Evolutionary conservation across 1,140 invertebrate species (phyloP), one percentile per base, ranked within the genome.

Genomic region (Triops cancriformis): DNA sequence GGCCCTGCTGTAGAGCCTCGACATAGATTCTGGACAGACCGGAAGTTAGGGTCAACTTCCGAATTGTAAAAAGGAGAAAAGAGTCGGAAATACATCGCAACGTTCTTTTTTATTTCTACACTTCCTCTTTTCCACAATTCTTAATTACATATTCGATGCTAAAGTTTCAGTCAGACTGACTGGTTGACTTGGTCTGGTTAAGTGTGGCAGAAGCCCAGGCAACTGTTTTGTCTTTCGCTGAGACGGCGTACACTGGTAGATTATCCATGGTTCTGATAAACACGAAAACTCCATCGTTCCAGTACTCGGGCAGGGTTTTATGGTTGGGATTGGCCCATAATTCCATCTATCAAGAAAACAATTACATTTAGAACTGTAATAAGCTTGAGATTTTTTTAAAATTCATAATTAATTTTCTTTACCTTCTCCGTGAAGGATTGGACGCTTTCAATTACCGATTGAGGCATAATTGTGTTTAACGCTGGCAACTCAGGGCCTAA

Each of bases 1-100:
- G 73, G 73, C n/a, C 51, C 51, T 1, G 51, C 18, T 12, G 31
- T 64, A 14, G 45, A 74, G 31, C 23, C 64, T 23, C 28, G 64
- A 37, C 79, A 80, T 26, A 23, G 31, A 4, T 80, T 73, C 73
- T 80, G 78, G 75, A 45, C 45, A 14, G 79, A 80, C 51, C 26
- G 74, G 1, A 72, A 73, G 27, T 26, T 80, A 26, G 73, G 73
- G 26, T 23, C 11, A 37, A 64, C 74, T 10, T 79, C 31, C 27
- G 74, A 74, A 23, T 26, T 78, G 51, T 64, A 64, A 64, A 1
- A 23, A 23, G n/a, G n/a, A 64, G 18, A 23, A 10, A n/a, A 64
- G 23, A 64, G 9, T 64, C 18, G 23, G 10, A 6, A 64, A 64
- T 23, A 64, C 51, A 64, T 5, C 51, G 14, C 51, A 64, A n/a